Evolutionary conservation across 2,113 vertebrate genomes (phyloP), one percentile per base, ranked within the genome.

Genomic region (Gorsachius goisagi): DNA sequence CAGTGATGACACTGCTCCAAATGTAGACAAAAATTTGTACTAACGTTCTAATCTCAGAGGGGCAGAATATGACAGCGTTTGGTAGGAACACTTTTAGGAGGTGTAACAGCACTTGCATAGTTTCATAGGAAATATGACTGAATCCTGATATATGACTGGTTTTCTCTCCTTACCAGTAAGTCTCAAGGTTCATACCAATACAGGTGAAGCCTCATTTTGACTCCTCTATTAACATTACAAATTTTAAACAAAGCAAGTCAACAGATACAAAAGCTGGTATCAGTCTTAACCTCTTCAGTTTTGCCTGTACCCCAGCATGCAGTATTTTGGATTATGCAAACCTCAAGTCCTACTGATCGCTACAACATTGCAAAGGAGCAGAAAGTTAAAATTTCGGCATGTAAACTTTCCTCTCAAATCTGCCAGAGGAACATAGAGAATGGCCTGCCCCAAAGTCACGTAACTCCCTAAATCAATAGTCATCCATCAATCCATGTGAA

Each of bases 51-150:
- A 50, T 35, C 41, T 71, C 79, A 76, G 67, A 85, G 62, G 12
- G 33, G 15, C 15, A 68, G 78, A 90, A 72, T 68, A 94, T 9
- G 45, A 41, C 47, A 84, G 8, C 1, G 0, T 67, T 89, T 41
- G 44, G 21, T 35, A 58, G 20, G n/a, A 74, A 78, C 11, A 24
- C 47, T 77, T 68, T 68, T 30, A 35, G 55, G 47, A 63, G 15
- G 11, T 63, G 5, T 52, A 55, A 62, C 32, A 67, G 59, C 3
- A 1, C 0, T 1, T 44, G 33, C 16, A 28, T 49, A 8, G 20
- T 82, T 91, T 90, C 39, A 55, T 11, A 62, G 67, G n/a, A 92
- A 89, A 76, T 77, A 67, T 5, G 55, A 71, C 5, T 24, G 17
- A 74, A 77, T 60, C 13, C n/a, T 77, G 32, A 73, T 32, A 32